Evolutionary conservation across 2,888 invertebrate genomes (phyloP).

Genomic region (Tribolium freemani): DNA sequence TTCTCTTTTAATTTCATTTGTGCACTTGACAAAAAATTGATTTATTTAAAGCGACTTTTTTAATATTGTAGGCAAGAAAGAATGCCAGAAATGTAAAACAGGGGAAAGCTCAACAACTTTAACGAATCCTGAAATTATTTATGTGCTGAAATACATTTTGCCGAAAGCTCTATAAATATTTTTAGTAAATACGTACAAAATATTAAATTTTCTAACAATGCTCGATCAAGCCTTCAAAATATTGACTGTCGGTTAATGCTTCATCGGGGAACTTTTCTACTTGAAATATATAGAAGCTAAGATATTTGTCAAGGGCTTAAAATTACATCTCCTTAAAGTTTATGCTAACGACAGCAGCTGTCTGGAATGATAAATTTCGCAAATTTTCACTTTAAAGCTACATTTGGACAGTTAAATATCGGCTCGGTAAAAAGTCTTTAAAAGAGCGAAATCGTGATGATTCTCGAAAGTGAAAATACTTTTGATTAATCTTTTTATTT

Average conservation of each 20-base stretch:
- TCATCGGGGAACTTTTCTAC: conserved; percentile 36
- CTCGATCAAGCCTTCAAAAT: not conserved
- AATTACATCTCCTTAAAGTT: conserved; percentile 42
- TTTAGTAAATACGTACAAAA: too few relatives aligned
- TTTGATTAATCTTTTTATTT: not conserved
- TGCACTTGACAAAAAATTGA: too few relatives aligned
- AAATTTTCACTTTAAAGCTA: conserved; percentile 33
- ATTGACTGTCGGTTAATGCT: conserved; percentile 27
- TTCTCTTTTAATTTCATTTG: too few relatives aligned
- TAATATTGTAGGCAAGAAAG: too few relatives aligned
- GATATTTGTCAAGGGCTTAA: conserved; percentile 38
- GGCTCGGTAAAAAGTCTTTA: not conserved
- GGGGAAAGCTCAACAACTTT: too few relatives aligned
- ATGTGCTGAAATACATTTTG: too few relatives aligned
- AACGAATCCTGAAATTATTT: too few relatives aligned
- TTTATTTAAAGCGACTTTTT: too few relatives aligned
- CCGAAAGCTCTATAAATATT: too few relatives aligned
- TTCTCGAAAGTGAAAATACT: not conserved
- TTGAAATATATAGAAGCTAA: conserved; percentile 36
- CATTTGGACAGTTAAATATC: conserved; percentile 14
- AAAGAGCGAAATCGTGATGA: not conserved
- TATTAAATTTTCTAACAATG: too few relatives aligned
- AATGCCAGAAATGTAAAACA: too few relatives aligned
- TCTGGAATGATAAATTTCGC: conserved; percentile 41
- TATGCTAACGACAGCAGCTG: conserved; percentile 44